These are phyloP conservation scores for Nomada flava DNA, from an alignment of 2,888 invertebrate genomes.

Conservation along the genomic window DNA sequence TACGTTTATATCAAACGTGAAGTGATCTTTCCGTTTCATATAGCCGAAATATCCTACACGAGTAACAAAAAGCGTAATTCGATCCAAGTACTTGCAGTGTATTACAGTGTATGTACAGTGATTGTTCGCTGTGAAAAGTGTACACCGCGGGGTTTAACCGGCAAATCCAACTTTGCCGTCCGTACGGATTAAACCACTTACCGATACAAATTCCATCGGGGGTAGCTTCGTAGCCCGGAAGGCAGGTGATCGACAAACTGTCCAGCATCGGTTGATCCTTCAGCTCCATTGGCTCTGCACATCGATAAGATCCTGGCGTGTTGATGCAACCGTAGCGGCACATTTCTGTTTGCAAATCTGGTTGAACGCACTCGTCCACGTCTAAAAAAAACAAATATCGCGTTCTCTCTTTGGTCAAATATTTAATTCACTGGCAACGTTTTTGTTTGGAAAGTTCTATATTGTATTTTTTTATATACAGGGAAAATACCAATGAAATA, in stretches of 20 bases:
- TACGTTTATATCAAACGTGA: background rate
- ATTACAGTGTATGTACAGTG: background rate
- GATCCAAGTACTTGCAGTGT: background rate
- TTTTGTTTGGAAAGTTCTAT: too few species aligned
- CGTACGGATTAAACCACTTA: constrained; percentile 69
- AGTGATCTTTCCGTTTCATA: background rate
- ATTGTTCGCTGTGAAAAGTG: constrained; percentile 19
- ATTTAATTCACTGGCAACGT: too few species aligned
- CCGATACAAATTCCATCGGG: constrained; percentile 77
- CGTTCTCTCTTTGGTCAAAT: background rate
- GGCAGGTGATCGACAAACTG: constrained; percentile 73
- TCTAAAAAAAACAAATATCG: constrained; percentile 81
- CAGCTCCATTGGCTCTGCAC: constrained; percentile 76
- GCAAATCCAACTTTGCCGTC: constrained; percentile 26
- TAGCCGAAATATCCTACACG: background rate
- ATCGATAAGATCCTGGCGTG: constrained; percentile 86
- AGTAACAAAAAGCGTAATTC: background rate
- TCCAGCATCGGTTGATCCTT: constrained; percentile 75
- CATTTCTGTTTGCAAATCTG: constrained; percentile 81
- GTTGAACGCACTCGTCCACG: constrained; percentile 88
- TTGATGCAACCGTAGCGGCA: constrained; percentile 85
- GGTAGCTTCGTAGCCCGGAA: constrained; percentile 76
- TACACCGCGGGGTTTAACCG: background rate
- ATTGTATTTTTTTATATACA: too few species aligned
- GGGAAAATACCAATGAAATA: too few species aligned